These are phyloP conservation scores for Hiodon tergisus DNA, from an alignment of 2,113 vertebrate genomes.

Conservation along the genomic window DNA sequence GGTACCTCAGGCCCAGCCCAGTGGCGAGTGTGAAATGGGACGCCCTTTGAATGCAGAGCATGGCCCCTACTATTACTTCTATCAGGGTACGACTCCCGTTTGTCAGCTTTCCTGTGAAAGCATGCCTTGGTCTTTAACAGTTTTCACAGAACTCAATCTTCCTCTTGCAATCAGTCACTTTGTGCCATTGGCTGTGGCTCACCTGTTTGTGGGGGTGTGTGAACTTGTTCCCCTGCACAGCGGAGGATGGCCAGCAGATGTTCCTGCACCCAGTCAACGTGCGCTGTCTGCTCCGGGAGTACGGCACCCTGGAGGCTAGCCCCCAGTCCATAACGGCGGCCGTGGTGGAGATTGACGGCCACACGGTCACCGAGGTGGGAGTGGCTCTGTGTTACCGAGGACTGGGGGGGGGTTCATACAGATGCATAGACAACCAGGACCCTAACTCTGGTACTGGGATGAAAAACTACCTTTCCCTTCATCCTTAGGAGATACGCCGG, in stretches of 20 bases:
- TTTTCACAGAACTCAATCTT: neutral
- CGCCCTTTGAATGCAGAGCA: constrained; percentile 51
- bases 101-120: neutral
- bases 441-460: no score
- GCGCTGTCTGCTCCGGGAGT: constrained; percentile 85
- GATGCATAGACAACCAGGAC: no score
- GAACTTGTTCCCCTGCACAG: constrained; percentile 49
- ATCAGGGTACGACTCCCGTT: constrained; percentile 75
- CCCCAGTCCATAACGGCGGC: constrained; percentile 85
- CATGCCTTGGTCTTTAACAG: neutral
- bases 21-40: constrained; percentile 47
- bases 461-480: neutral
- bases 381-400: neutral
- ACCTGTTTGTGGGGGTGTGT: neutral
- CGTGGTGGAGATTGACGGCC: constrained; percentile 89
- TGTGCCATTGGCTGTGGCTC: neutral
- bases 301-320: constrained; percentile 89
- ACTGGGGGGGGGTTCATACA: neutral
- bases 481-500: constrained; percentile 81
- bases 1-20: constrained; percentile 30
- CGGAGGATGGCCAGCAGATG: constrained; percentile 95
- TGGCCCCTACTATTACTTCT: constrained; percentile 92
- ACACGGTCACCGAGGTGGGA: constrained; percentile 88
- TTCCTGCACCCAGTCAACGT: constrained; percentile 95
- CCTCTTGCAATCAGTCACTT: no score